Evolutionary conservation across 2,888 invertebrate genomes (phyloP).

Genomic region (Agrotis segetum): DNA sequence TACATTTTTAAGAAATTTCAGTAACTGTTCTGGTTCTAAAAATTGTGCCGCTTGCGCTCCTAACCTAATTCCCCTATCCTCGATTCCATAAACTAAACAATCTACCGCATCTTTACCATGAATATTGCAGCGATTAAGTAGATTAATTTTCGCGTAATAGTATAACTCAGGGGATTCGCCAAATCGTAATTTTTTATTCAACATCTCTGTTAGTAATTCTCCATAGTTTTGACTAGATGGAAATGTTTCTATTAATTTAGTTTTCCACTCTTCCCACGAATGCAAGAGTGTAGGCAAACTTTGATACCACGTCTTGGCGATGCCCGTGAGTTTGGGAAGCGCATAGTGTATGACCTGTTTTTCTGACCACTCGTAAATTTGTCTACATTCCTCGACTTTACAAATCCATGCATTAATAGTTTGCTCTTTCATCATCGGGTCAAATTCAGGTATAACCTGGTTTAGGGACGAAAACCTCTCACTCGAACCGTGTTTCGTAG

Average conservation of each 20-base stretch:
- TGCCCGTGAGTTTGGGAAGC: constrained; percentile 18
- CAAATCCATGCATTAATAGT: background rate
- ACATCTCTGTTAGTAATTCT: background rate
- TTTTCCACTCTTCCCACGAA: constrained; percentile 52
- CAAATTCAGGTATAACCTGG: no score
- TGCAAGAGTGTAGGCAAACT: constrained; percentile 15
- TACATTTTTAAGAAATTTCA: no score
- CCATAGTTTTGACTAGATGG: constrained; percentile 12
- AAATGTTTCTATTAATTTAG: constrained; percentile 21
- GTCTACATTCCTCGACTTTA: no score
- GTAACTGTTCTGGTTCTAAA: background rate
- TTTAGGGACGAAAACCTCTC: no score
- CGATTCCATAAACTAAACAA: background rate
- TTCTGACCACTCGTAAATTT: no score
- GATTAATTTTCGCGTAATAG: constrained; percentile 14
- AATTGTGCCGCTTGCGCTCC: constrained; percentile 2
- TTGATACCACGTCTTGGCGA: constrained; percentile 26
- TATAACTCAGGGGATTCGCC: constrained; percentile 8
- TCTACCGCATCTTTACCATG: constrained; percentile 10
- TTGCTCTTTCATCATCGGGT: no score
- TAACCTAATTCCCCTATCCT: constrained; percentile 1
- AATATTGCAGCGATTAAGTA: constrained; percentile 9
- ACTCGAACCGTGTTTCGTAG: no score
- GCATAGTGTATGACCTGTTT: constrained; percentile 34
- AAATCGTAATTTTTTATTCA: constrained; percentile 8